phyloP scores from a whole-genome alignment of 2,888 invertebrate genomes.

The Lithodes maja region DNA sequence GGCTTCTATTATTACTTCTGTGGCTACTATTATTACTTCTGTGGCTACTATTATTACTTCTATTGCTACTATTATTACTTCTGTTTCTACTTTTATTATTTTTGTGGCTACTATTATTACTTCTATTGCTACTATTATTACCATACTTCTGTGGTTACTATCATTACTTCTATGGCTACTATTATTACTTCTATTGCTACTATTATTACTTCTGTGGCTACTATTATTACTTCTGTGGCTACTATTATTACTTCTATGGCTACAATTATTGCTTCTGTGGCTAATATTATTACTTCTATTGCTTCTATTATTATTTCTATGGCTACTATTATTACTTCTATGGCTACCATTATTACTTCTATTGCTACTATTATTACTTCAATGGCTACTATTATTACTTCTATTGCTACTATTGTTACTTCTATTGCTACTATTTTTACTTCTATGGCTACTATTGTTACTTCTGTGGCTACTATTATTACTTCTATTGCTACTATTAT shows the following conservation, averaged over 20 bases:
- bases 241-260: neutral
- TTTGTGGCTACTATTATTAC: neutral
- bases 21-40: slow-evolving; percentile 14
- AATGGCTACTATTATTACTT: slow-evolving; percentile 11
- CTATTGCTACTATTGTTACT: slow-evolving; percentile 25
- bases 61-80: slow-evolving; percentile 13
- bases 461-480: neutral
- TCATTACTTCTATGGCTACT: slow-evolving; percentile 1
- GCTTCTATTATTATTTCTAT: neutral
- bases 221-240: neutral
- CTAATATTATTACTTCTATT: slow-evolving; percentile 9
- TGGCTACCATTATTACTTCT: neutral
- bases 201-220: neutral
- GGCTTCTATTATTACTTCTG: neutral
- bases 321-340: neutral
- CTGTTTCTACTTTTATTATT: neutral
- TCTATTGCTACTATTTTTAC: neutral
- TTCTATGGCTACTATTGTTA: neutral
- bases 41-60: slow-evolving; percentile 16
- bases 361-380: slow-evolving; percentile 9
- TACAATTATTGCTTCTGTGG: slow-evolving; percentile 13
- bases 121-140: neutral
- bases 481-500: neutral
- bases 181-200: slow-evolving; percentile 7
- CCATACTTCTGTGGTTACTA: neutral